Base-by-base conservation (phyloP, 2,797 vertebrate species). In the Enteromius paludinosus region DNA sequence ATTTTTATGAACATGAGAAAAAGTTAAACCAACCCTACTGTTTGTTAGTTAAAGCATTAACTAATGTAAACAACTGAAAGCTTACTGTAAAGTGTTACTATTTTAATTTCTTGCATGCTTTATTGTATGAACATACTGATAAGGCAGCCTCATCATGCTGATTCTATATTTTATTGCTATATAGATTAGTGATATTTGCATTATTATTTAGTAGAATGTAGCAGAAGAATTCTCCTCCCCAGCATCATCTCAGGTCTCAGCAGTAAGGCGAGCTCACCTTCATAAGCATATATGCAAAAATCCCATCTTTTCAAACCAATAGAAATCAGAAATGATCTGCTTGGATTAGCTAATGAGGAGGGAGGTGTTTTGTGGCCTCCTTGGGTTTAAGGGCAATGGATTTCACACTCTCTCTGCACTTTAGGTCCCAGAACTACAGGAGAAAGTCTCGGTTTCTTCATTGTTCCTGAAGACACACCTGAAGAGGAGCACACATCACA, bases 331-430 rank as follows among this genome's bases (percentile, higher is more conserved):
- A 90, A 92, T 93, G 64, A 93, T 92, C 76, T 89, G 92, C 91
- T 91, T 90, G 92, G 90, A 92, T 92, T 91, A 91, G 88, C 92
- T 92, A 92, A 93, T 93, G 90, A 92, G 88, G 87, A 87, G 91
- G 93, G 92, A 92, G 93, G 92, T 87, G 77, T 72, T 90, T 75
- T 49, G 83, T 86, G 79, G 85, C 91, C 94, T 93, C 92, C 75
- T 33, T 86, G 88, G 93, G 87, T 90, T 93, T 93, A 89, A 93
- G 87, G 91, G 90, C 87, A 86, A 86, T 87, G 88, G 86, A 90
- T 85, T 87, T 91, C 86, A 91, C 83, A 81, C 86, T 91, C 85
- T 88, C 86, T 89, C 87, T 90, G 88, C 88, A 87, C 86, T 92
- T 87, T 79, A 54, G 76, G 90, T 91, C 88, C 88, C 84, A 23